Evolutionary conservation across 2,113 vertebrate genomes (phyloP).

Genomic region (Neopipo cinnamomea): DNA sequence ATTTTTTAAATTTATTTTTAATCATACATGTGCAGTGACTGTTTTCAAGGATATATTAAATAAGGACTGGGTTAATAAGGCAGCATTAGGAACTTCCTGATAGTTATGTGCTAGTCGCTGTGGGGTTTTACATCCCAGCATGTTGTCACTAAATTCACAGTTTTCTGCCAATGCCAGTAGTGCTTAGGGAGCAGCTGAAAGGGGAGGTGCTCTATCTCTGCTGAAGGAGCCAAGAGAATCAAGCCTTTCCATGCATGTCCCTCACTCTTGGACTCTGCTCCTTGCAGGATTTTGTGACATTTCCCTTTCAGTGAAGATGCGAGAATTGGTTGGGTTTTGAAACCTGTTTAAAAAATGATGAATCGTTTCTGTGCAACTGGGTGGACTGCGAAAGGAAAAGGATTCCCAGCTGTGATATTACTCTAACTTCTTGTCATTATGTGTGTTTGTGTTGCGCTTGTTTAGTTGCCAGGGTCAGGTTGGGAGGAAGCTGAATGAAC

Average conservation of each 20-base stretch:
- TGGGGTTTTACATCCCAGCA: neutral
- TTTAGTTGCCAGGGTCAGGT: neutral
- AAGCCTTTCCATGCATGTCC: neutral
- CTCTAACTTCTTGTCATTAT: conserved; percentile 3
- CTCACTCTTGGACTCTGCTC: neutral
- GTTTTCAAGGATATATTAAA: neutral
- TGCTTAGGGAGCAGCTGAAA: neutral
- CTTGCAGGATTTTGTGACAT: neutral
- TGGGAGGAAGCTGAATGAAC: conserved; percentile 47
- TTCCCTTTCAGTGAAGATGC: neutral
- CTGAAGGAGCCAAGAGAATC: neutral
- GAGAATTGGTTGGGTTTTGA: conserved; percentile 37
- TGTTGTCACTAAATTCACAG: neutral
- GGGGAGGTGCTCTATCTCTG: neutral
- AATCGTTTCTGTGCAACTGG: neutral
- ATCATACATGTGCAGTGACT: neutral
- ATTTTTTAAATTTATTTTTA: neutral
- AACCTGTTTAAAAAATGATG: neutral
- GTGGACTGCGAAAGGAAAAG: neutral
- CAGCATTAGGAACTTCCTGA: neutral
- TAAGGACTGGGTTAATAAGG: neutral
- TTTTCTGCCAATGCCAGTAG: neutral
- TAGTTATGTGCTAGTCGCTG: neutral
- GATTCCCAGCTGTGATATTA: conserved; percentile 4
- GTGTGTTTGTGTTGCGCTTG: neutral